Evolutionary conservation across 2,797 vertebrate genomes (phyloP).

Genomic region (Avahi laniger): DNA sequence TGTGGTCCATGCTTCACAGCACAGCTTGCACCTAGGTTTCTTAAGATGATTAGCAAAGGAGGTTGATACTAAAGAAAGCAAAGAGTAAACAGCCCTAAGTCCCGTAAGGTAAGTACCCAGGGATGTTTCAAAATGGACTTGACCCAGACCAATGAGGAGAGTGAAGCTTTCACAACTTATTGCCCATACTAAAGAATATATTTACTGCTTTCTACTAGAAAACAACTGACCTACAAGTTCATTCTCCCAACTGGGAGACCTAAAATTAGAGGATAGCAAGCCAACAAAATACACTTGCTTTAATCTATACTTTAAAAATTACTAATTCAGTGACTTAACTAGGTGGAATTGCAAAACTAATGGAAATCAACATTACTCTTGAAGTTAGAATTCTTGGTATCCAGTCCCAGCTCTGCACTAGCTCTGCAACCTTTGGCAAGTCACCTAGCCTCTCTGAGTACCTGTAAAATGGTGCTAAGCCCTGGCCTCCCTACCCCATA

Average conservation of each 20-base stretch:
- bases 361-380: background rate
- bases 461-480: background rate
- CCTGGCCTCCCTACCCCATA: background rate
- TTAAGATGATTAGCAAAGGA: constrained; percentile 54
- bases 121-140: constrained; percentile 48
- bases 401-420: background rate
- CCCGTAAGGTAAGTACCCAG: background rate
- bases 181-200: background rate
- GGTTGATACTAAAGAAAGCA: constrained; percentile 26
- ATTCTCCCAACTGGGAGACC: background rate
- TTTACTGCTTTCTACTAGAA: background rate
- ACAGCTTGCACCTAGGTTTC: constrained; percentile 15
- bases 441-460: background rate
- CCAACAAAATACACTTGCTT: background rate
- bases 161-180: constrained; percentile 55
- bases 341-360: background rate
- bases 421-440: background rate
- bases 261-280: background rate
- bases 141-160: constrained; percentile 65
- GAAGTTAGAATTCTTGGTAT: background rate
- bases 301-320: background rate
- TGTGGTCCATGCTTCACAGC: constrained; percentile 8
- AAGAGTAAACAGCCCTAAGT: constrained; percentile 55
- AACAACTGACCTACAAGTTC: background rate
- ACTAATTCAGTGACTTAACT: background rate